Evolutionary conservation across 2,888 invertebrate genomes (phyloP).

Genomic region (Machimus atricapillus): DNA sequence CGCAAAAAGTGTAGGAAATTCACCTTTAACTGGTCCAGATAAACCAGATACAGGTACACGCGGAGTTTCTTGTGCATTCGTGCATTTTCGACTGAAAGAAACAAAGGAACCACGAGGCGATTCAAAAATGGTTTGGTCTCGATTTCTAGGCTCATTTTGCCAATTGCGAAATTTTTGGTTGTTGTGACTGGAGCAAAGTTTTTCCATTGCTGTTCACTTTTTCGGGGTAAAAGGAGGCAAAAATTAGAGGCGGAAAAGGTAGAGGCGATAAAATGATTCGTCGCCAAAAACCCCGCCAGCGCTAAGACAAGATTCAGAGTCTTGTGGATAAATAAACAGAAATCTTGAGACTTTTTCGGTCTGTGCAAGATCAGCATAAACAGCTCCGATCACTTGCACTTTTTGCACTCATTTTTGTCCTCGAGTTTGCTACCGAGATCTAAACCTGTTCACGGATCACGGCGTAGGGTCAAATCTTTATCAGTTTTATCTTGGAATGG

Average conservation of each 20-base stretch:
- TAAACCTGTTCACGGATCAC: slow-evolving; percentile 16
- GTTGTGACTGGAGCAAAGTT: neutral
- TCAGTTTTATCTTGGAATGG: neutral
- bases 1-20: slow-evolving; percentile 3
- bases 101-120: slow-evolving; percentile 8
- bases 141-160: neutral
- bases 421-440: neutral
- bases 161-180: slow-evolving; percentile 6
- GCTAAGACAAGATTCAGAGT: neutral
- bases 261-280: neutral
- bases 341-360: neutral
- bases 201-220: neutral
- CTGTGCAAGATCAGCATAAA: neutral
- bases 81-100: neutral
- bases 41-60: neutral
- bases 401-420: slow-evolving; percentile 5
- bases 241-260: neutral
- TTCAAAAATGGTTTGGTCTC: neutral
- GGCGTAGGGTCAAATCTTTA: neutral
- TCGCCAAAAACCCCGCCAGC: neutral
- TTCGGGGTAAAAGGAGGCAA: neutral
- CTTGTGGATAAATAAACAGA: neutral
- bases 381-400: neutral
- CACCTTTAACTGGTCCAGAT: slow-evolving; percentile 7
- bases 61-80: slow-evolving; percentile 1